Conservation (phyloP, 1,140 invertebrate genomes). For the Aphis gossypii region DNA sequence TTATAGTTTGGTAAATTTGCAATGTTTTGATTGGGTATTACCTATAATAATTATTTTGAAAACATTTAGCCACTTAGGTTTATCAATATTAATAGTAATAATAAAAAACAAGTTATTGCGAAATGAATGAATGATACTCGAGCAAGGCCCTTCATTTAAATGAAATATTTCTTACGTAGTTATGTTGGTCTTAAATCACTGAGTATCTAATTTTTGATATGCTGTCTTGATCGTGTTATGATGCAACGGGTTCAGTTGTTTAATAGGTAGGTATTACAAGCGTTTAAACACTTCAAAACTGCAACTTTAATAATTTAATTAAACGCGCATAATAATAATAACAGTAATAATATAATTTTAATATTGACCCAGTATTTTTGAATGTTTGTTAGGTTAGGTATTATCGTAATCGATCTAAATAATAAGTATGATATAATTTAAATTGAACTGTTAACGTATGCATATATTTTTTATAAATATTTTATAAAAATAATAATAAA, state of each 20-base stretch:
- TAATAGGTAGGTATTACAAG: not conserved
- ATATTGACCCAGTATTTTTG: conserved; percentile 33
- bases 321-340: not conserved
- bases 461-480: not conserved
- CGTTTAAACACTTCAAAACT: not conserved
- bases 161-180: not conserved
- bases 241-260: not conserved
- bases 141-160: conserved; percentile 14
- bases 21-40: not conserved
- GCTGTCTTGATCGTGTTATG: not conserved
- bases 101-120: conserved; percentile 22
- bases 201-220: conserved; percentile 27
- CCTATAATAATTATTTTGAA: not conserved
- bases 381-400: not conserved
- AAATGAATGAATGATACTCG: conserved; percentile 4
- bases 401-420: not conserved
- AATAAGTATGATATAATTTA: not conserved
- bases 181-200: not conserved
- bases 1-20: not conserved
- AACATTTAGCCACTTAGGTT: not conserved
- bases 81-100: conserved; percentile 18
- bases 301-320: conserved; percentile 18
- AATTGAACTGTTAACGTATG: not conserved
- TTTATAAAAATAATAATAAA: not conserved
- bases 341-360: not conserved